Percentiles rank a stretch among this genome's conserved stretches.
These are phyloP conservation scores for Drosophila picticornis DNA, from an alignment of 2,888 invertebrate species.

Conservation along the genomic window DNA sequence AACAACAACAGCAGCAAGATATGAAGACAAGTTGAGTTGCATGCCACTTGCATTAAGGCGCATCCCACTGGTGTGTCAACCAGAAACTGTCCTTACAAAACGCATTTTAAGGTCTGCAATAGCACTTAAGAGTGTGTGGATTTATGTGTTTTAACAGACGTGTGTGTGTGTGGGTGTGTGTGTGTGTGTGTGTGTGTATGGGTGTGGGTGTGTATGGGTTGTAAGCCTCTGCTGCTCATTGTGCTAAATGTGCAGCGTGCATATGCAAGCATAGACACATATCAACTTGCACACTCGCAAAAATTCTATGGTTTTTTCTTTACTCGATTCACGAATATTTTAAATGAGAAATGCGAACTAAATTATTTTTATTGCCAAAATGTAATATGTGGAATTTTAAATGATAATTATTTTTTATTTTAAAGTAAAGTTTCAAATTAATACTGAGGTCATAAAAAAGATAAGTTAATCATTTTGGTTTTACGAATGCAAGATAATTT, in stretches of 20 bases:
- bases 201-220: constrained; percentile 16
- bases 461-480: neutral
- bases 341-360: neutral
- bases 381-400: neutral
- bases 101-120: constrained; percentile 23
- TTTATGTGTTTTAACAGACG: neutral
- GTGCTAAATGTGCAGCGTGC: constrained; percentile 52
- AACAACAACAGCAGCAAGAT: constrained; percentile 9
- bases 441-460: neutral
- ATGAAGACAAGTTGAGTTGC: constrained; percentile 32
- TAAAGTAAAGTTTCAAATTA: neutral
- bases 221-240: constrained; percentile 70
- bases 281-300: constrained; percentile 1
- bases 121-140: constrained; percentile 22
- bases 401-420: neutral
- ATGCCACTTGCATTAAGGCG: constrained; percentile 18
- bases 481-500: neutral
- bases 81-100: constrained; percentile 16
- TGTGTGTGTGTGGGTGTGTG: constrained; percentile 8
- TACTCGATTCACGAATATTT: neutral
- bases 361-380: neutral
- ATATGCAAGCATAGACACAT: constrained; percentile 12
- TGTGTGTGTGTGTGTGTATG: constrained; percentile 20
- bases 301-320: neutral
- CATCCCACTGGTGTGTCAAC: constrained; percentile 20